Conservation (phyloP, 2,113 vertebrate species). For the Lethenteron reissneri region DNA sequence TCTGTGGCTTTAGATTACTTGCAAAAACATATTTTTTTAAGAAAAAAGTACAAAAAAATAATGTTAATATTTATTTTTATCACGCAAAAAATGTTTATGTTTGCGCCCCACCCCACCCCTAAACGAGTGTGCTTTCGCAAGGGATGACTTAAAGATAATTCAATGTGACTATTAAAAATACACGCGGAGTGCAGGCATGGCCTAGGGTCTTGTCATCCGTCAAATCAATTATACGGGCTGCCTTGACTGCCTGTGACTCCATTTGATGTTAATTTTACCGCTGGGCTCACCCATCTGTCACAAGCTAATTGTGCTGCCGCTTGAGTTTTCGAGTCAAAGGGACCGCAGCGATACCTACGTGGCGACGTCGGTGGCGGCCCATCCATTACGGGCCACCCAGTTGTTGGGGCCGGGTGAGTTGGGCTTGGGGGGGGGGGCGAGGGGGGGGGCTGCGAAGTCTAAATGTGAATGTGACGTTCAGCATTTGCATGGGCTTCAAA, state of each 20-base stretch:
- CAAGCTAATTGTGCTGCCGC: neutral
- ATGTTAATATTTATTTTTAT: neutral
- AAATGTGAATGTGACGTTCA: too few relatives aligned
- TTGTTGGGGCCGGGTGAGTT: too few relatives aligned
- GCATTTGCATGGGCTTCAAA: too few relatives aligned
- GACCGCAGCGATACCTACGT: too few relatives aligned
- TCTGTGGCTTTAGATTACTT: too few relatives aligned
- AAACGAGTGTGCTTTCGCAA: neutral
- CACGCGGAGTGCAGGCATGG: neutral
- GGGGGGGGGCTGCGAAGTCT: too few relatives aligned
- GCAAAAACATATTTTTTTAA: neutral
- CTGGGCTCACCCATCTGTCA: neutral
- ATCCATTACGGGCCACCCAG: too few relatives aligned
- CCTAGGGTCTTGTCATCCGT: neutral
- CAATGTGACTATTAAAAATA: neutral
- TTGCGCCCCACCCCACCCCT: neutral
- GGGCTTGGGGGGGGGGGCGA: too few relatives aligned
- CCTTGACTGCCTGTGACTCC: neutral
- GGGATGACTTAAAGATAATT: neutral
- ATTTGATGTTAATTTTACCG: constrained; percentile 3
- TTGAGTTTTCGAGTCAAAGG: too few relatives aligned
- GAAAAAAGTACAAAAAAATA: neutral
- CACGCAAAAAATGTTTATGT: neutral
- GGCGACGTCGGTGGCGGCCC: too few relatives aligned
- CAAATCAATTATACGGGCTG: constrained; percentile 2